These are phyloP conservation scores for Lymantria monacha DNA, from an alignment of 2,888 invertebrate genomes.

Conservation along the genomic window DNA sequence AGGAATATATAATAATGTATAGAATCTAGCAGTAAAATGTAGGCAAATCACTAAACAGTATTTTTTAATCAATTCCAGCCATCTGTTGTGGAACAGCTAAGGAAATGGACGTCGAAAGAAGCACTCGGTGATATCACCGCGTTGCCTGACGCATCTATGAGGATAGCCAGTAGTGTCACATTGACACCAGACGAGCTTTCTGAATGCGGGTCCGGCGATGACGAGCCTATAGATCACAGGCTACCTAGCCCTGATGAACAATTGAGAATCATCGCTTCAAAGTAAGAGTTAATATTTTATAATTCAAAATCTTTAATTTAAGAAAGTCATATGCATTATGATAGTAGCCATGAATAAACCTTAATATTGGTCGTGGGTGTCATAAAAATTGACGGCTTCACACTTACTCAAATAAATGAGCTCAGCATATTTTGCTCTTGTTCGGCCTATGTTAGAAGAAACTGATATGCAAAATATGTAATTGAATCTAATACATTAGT, in stretches of 20 bases:
- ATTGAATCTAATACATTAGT: no score
- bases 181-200: slow-evolving; percentile 78
- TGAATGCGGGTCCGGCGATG: slow-evolving; percentile 82
- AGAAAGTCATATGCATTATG: neutral
- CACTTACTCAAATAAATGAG: no score
- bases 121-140: slow-evolving; percentile 92
- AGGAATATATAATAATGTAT: no score
- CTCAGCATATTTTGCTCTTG: no score
- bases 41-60: no score
- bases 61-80: slow-evolving; percentile 80
- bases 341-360: neutral
- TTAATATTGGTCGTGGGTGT: neutral
- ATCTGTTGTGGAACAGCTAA: slow-evolving; percentile 88
- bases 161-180: slow-evolving; percentile 82
- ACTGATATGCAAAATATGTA: no score
- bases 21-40: no score
- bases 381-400: no score
- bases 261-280: slow-evolving; percentile 90
- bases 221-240: slow-evolving; percentile 90
- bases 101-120: slow-evolving; percentile 93
- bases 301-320: neutral
- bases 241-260: slow-evolving; percentile 94
- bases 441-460: no score
- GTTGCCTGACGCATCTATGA: slow-evolving; percentile 88
- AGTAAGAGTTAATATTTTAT: slow-evolving; percentile 69